Conservation (phyloP, 2,113 vertebrate species). For the Crotalus tigris region DNA sequence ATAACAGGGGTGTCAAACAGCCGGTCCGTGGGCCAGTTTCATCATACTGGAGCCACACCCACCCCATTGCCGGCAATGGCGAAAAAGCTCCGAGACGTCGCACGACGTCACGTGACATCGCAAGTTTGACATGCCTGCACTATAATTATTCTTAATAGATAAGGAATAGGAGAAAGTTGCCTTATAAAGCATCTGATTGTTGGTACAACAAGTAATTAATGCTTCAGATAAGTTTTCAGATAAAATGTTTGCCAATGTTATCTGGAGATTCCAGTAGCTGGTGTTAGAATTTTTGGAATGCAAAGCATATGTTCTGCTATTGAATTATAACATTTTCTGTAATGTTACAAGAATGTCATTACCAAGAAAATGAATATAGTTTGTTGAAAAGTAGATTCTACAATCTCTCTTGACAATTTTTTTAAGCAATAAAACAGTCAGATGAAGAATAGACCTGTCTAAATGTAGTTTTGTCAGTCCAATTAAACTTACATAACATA, state of each 20-base stretch:
- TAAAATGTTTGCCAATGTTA: neutral
- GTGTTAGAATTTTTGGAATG: neutral
- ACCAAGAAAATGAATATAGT: neutral
- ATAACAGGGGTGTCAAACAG: too few species aligned
- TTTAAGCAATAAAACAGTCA: neutral
- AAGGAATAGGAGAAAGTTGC: neutral
- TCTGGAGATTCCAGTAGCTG: neutral
- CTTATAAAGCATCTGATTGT: neutral
- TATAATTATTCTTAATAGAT: neutral
- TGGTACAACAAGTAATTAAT: neutral
- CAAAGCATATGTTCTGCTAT: neutral
- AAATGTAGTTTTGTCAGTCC: neutral
- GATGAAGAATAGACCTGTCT: neutral
- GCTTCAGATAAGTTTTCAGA: neutral
- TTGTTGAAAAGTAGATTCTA: neutral
- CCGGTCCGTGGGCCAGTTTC: too few species aligned
- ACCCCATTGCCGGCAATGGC: too few species aligned
- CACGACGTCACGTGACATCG: too few species aligned
- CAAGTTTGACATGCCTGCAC: too few species aligned
- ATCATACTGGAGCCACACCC: too few species aligned
- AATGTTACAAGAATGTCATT: neutral
- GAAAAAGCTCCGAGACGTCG: too few species aligned
- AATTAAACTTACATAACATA: neutral
- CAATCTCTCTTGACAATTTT: neutral
- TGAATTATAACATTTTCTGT: neutral